Base-by-base conservation (phyloP, 2,888 invertebrate species). In the Nemapogon koenigi region DNA sequence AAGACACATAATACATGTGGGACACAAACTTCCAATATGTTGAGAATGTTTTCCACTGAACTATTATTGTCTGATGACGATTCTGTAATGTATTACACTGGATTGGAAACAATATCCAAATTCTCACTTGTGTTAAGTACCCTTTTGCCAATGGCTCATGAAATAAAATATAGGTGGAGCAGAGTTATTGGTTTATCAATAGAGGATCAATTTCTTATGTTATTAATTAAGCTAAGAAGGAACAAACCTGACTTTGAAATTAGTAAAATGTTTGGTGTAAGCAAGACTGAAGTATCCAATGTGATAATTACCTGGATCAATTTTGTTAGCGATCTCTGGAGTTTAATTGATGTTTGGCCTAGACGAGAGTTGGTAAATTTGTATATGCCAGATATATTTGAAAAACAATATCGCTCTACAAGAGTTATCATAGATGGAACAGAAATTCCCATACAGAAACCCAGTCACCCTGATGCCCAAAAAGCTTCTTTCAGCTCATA, bases 241-340 rank as follows among this genome's bases (percentile, higher is more conserved):
- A 42, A 44, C 30, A 38, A 36, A 32, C 4, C 16, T 8, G 28
- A 46, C 39, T 41, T 38, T 43, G 43, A 45, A 28, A 19, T 46
- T 3, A 16, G 33, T 19, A 36, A 26, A 27, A 27, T 44, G n/a
- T 48, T 46, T 42, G 29, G 31, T 30, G 19, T 41, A 14, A 41
- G 42, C 16, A 29, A 28, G 11, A 40, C 38, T 19, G 15, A 17
- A 19, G 19, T 35, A 19, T 35, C 19, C 15, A 19, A 19, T 13
- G 11, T 19, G 19, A 17, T 18, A 13, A 35, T 44, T 6, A 48
- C 46, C 6, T 48, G 46, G 46, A 29, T 44, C 2, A 42, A 44
- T 38, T 41, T 42, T 26, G 38, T 42, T 3, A 25, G 37, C 30
- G 25, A 47, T 10, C 10, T 43, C 1, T 45, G 43, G 43, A 26